Conservation (phyloP, 2,113 vertebrate genomes). For the Talpa occidentalis region DNA sequence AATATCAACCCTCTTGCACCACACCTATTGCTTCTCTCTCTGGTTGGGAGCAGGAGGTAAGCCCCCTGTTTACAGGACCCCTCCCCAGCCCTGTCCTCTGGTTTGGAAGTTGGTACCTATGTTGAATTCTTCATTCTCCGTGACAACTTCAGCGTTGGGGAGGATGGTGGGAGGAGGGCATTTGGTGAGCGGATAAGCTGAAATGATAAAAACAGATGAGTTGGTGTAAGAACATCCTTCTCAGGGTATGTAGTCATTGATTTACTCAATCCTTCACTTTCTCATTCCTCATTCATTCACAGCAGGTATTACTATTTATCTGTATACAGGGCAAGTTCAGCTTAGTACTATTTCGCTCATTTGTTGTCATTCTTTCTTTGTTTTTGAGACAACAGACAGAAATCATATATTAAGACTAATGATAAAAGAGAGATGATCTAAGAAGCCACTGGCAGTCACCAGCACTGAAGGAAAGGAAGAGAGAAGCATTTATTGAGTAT, state of each 20-base stretch:
- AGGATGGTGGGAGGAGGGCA: conserved; percentile 95
- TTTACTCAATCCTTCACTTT: neutral
- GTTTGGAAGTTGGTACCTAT: conserved; percentile 87
- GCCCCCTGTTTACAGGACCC: accelerated
- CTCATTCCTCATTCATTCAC: neutral
- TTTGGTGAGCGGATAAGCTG: conserved; percentile 95
- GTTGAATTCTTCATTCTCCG: conserved; percentile 96
- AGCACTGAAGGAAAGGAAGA: neutral
- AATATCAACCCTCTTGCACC: neutral
- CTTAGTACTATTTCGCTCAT: neutral
- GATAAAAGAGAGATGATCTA: neutral
- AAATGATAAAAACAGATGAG: conserved; percentile 25
- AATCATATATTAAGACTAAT: neutral
- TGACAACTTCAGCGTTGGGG: conserved; percentile 95
- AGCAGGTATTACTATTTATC: neutral
- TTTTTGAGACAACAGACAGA: neutral
- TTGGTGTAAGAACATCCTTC: neutral
- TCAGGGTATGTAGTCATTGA: accelerated
- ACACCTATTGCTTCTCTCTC: neutral
- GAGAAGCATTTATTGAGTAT: neutral
- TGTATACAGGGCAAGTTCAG: neutral
- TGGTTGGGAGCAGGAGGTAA: neutral
- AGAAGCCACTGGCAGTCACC: neutral
- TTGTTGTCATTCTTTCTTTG: neutral
- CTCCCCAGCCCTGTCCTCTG: neutral